Base-by-base conservation (phyloP, 2,113 vertebrate genomes). In the Lynx canadensis region DNA sequence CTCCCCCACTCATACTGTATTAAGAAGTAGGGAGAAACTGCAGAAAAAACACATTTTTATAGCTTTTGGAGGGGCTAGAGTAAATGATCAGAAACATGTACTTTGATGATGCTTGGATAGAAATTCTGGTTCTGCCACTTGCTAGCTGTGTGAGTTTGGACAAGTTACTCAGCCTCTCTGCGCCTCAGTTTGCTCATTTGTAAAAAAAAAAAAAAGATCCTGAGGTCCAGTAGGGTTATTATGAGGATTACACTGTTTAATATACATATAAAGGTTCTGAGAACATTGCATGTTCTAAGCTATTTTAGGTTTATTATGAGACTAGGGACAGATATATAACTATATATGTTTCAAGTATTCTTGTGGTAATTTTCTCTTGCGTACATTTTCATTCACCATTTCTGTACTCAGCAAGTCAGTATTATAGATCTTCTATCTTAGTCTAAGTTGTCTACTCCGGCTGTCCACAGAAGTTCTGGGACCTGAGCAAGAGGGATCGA, bases 71-170 rank as follows among this genome's bases (percentile, higher is more conserved):
- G 15, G 74, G 74, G 45, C 48, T 78, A 78, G 41, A 31, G 31
- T 41, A 78, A 48, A 78, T 31, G 7, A 15, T 48, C 48, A 66
- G 57, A 52, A 81, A n/a, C 21, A n/a, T 45, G 80, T n/a, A 65
- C 48, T 91, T 84, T 78, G 45, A 18, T 65, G 79, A 18, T 65
- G 73, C 13, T 89, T 92, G 41, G 31, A 65, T 68, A 81, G 50
- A 82, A 65, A 65, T 82, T 11, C 60, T 45, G 27, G 60, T 73
- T 92, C 38, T 68, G 38, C 10, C 29, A 57, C 41, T 92, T 89
- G 33, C 29, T 69, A 57, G 48, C 50, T 92, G 48, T 95, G 71
- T 94, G 80, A 91, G n/a, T 83, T 95, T 82, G 66, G 38, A 87
- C 12, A 91, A 76, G 48, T 73, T 81, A 31, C 31, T 86, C 36